Evolutionary conservation across 2,113 vertebrate species (phyloP), one percentile per base, ranked within the genome.

Genomic region (Colossoma macropomum): DNA sequence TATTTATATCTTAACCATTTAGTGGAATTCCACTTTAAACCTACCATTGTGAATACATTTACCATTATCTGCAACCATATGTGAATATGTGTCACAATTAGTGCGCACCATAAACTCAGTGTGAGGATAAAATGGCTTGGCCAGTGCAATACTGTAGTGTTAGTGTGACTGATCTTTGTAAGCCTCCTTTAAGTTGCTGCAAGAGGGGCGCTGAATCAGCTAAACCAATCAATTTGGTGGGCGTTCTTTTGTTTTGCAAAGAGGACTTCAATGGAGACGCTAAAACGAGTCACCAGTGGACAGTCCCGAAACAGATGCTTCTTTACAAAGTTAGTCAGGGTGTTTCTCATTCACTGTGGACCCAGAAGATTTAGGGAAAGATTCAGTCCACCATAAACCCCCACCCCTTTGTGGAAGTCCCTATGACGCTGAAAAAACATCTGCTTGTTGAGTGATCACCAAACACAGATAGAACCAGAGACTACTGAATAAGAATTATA

Each of bases 301-400:
- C 48, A 69, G 63, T 65, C 68, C n/a, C 59, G 60, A 78, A 87
- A 88, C 81, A 86, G 77, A 88, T 88, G 81, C 81, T 88, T 79
- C 62, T 84, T 81, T 79, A 50, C 77, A 79, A 62, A 69, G 41
- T 74, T 56, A 30, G 45, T 52, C 75, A 65, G 75, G 62, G 77
- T 73, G 28, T 68, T 77, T 50, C 48, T 66, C 70, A 65, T 77
- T 83, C 74, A 88, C 27, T 48, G 6, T 45, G 70, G 69, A 50
- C 50, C 32, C 34, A 28, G 30, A 84, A 84, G 77, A 83, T 83
- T 77, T 80, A 86, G 48, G 75, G 30, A 65, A 34, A 38, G 3
- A 62, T 59, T 77, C 45, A 59, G 65, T 50, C 71, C 23, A 41
- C 75, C 50, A 60, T 50, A 79, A 81, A 79, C 34, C n/a, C n/a